Evolutionary conservation across 2,888 invertebrate genomes (phyloP).

Genomic region (Meloe dianella): DNA sequence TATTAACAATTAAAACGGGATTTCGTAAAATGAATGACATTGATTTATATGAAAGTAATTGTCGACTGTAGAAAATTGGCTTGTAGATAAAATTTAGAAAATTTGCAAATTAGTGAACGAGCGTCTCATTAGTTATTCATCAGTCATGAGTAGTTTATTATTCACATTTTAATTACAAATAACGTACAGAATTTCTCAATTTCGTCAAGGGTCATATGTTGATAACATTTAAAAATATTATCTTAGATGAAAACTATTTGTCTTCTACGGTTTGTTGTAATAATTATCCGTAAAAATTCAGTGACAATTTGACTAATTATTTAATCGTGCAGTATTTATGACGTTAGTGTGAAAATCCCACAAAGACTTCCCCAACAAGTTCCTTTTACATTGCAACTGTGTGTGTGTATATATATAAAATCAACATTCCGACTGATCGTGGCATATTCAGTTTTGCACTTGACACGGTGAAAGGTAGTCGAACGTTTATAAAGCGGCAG

Average conservation of each 20-base stretch:
- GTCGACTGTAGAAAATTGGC: neutral
- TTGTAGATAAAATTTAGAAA: neutral
- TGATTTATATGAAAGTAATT: neutral
- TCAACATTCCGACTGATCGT: constrained; percentile 22
- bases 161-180: neutral
- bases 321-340: too few relatives aligned
- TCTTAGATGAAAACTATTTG: too few relatives aligned
- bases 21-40: neutral
- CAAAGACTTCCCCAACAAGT: neutral
- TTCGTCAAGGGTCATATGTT: constrained; percentile 25
- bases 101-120: neutral
- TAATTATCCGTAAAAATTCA: too few relatives aligned
- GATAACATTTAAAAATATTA: constrained; percentile 16
- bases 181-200: neutral
- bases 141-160: neutral
- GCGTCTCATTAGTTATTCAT: neutral
- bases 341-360: neutral
- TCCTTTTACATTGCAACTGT: neutral
- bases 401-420: constrained; percentile 28
- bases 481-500: constrained; percentile 14
- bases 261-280: too few relatives aligned
- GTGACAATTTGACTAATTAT: too few relatives aligned
- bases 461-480: constrained; percentile 28
- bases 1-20: too few relatives aligned
- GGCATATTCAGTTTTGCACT: constrained; percentile 22